Percentiles rank a stretch among this genome's conserved stretches.
Conservation (phyloP, 1,140 invertebrate genomes). For the Pachypsylla venusta region DNA sequence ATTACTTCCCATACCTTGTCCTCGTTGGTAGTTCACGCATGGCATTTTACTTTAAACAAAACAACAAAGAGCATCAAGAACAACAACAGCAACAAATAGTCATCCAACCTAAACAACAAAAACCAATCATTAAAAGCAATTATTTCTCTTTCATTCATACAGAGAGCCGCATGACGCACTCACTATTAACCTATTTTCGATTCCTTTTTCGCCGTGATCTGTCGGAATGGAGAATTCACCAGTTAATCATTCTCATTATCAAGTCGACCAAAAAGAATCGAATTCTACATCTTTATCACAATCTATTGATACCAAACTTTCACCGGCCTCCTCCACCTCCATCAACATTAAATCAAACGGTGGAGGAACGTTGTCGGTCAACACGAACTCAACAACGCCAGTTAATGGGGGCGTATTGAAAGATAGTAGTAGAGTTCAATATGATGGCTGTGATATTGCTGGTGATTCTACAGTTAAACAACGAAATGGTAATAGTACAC, state of each 20-base stretch:
- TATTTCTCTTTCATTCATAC: no score
- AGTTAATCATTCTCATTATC: background rate
- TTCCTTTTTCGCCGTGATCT: background rate
- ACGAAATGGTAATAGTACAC: background rate
- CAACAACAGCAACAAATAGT: no score
- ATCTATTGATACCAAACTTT: conserved; percentile 7
- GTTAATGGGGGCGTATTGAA: background rate
- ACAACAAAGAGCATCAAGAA: no score
- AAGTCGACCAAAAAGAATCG: background rate
- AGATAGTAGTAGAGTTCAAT: background rate
- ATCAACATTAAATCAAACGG: background rate
- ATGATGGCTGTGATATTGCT: background rate
- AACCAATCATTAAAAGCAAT: no score
- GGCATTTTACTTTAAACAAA: no score
- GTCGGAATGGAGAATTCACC: background rate
- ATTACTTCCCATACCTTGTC: no score
- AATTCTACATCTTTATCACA: background rate
- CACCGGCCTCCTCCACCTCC: background rate
- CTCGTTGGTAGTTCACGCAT: no score
- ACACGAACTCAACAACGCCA: background rate
- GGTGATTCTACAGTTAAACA: background rate
- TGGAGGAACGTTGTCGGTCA: background rate
- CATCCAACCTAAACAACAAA: no score
- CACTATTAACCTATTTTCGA: background rate
- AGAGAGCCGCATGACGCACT: background rate